A percentile compares a stretch with the other conserved stretches of the same genome.
phyloP scores from a whole-genome alignment of 2,888 invertebrate genomes.

The Saturnia pavonia region DNA sequence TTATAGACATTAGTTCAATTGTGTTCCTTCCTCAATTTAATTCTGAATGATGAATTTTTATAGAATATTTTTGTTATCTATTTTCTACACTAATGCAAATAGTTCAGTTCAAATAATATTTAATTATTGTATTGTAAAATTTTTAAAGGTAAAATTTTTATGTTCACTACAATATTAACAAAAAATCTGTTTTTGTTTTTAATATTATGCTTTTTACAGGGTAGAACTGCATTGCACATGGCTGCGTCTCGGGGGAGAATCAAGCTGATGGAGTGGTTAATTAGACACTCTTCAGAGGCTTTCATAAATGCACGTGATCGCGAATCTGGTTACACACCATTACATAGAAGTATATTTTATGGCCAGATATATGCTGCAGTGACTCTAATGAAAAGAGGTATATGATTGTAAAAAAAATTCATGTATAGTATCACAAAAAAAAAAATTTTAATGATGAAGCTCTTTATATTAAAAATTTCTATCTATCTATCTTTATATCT shows the following conservation, averaged over 20 bases:
- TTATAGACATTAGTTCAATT: too few relatives aligned
- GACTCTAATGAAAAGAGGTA: constrained; percentile 85
- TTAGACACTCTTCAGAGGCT: constrained; percentile 81
- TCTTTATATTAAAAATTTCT: too few relatives aligned
- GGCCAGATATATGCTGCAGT: constrained; percentile 90
- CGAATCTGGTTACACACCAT: constrained; percentile 90
- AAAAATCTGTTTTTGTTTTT: background rate
- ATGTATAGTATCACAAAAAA: background rate
- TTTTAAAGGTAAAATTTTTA: too few relatives aligned
- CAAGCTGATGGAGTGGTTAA: constrained; percentile 87
- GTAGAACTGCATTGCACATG: constrained; percentile 90
- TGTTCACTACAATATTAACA: background rate
- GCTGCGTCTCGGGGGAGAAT: constrained; percentile 88
- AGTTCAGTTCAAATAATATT: too few relatives aligned
- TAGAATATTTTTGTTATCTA: too few relatives aligned
- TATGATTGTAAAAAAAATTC: constrained; percentile 15
- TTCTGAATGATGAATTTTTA: too few relatives aligned
- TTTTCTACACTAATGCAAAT: too few relatives aligned
- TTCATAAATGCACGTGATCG: constrained; percentile 85
- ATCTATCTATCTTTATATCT: too few relatives aligned
- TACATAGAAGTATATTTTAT: constrained; percentile 91
- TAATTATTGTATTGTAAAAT: too few relatives aligned
- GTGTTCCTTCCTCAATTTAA: too few relatives aligned
- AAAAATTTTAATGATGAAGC: too few relatives aligned
- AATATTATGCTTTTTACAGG: constrained; percentile 58